Percentiles rank a stretch among this genome's conserved stretches.
Evolutionary conservation across 2,888 invertebrate species (phyloP).

Genomic region (Ormyrus pomaceus): DNA sequence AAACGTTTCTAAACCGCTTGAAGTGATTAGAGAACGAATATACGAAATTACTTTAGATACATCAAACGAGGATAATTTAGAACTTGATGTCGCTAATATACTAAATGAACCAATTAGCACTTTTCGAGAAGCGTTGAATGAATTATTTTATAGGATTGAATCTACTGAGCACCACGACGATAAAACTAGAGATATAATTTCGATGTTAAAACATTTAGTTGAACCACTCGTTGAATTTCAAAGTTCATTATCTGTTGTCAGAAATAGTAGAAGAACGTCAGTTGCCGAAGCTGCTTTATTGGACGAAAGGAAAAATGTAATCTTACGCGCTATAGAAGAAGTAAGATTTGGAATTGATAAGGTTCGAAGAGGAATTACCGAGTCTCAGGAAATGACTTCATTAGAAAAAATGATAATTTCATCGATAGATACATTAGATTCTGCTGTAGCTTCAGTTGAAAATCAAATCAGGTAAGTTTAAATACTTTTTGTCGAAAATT

Average conservation of each 20-base stretch:
- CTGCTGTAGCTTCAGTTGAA: constrained; percentile 62
- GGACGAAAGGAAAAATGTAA: constrained; percentile 66
- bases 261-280: constrained; percentile 63
- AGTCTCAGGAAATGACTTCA: constrained; percentile 35
- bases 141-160: constrained; percentile 58
- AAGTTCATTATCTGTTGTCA: constrained; percentile 66
- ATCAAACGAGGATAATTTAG: constrained; percentile 60
- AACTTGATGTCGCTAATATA: constrained; percentile 63
- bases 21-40: constrained; percentile 62
- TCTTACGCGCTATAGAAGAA: constrained; percentile 63
- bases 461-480: constrained; percentile 61
- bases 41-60: constrained; percentile 58
- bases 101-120: constrained; percentile 61
- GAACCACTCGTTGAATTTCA: constrained; percentile 67
- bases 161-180: constrained; percentile 58
- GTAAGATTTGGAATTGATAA: constrained; percentile 59
- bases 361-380: constrained; percentile 56
- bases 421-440: constrained; percentile 60
- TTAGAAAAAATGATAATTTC: constrained; percentile 51
- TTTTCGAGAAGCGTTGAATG: constrained; percentile 56
- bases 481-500: neutral
- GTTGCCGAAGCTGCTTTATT: constrained; percentile 63
- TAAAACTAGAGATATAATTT: constrained; percentile 57
- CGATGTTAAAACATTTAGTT: constrained; percentile 60
- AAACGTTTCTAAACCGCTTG: constrained; percentile 64